Percentiles rank a stretch among this genome's conserved stretches.
Conservation (phyloP, 2,888 invertebrate genomes). For the Prosopocoilus inquinatus region DNA sequence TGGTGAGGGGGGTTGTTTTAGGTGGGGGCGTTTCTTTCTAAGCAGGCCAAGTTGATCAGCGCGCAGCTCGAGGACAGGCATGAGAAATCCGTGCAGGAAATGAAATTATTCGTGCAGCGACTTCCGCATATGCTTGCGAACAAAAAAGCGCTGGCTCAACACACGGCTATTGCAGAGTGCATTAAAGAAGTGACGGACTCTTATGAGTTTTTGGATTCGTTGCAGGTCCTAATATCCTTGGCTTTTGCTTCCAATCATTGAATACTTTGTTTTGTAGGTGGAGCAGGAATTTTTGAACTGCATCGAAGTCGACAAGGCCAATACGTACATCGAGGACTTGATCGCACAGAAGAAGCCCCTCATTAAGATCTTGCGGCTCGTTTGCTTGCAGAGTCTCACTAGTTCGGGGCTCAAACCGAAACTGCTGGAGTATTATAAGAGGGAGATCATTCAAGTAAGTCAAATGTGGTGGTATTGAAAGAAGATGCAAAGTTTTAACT, state of each 20-base stretch:
- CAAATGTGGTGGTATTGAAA: background rate
- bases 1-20: conserved; percentile 32
- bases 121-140: conserved; percentile 84
- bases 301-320: conserved; percentile 85
- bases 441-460: conserved; percentile 56
- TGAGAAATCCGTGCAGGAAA: conserved; percentile 90
- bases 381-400: conserved; percentile 90
- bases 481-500: background rate
- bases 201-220: conserved; percentile 46
- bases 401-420: conserved; percentile 92
- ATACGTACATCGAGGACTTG: conserved; percentile 87
- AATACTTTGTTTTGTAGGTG: conserved; percentile 47
- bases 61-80: conserved; percentile 82
- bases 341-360: conserved; percentile 83
- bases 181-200: conserved; percentile 76
- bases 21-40: conserved; percentile 81
- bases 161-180: conserved; percentile 91
- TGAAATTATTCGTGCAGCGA: conserved; percentile 88
- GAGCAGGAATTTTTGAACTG: conserved; percentile 94
- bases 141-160: conserved; percentile 81
- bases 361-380: conserved; percentile 79
- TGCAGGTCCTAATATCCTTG: conserved; percentile 38
- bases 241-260: background rate
- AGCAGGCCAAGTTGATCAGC: conserved; percentile 83
- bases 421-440: conserved; percentile 66